These are phyloP conservation scores for Antrozous pallidus DNA, from an alignment of 2,797 vertebrate genomes.

Conservation along the genomic window DNA sequence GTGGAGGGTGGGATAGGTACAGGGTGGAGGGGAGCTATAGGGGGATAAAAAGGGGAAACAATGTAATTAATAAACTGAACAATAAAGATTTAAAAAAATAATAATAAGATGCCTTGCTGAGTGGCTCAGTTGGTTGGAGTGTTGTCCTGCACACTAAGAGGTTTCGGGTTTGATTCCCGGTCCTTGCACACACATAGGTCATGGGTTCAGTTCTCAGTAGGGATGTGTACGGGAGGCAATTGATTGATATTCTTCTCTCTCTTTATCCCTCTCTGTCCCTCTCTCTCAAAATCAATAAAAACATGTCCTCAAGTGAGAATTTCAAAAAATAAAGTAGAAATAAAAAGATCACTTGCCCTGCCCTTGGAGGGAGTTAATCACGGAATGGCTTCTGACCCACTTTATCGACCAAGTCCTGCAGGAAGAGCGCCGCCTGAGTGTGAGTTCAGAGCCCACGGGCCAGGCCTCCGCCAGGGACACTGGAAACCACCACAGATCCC, in stretches of 20 bases:
- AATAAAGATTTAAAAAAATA: too few species aligned
- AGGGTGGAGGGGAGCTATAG: too few species aligned
- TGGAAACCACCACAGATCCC: not conserved
- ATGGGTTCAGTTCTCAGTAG: not conserved
- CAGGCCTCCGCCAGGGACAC: fast-evolving
- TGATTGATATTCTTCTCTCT: not conserved
- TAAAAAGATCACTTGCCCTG: not conserved
- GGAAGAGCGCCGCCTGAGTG: not conserved
- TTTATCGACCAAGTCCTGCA: not conserved
- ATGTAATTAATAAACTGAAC: too few species aligned
- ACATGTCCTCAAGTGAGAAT: not conserved
- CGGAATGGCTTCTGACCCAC: not conserved
- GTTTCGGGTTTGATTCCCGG: not conserved
- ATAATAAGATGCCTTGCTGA: not conserved
- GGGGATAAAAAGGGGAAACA: too few species aligned
- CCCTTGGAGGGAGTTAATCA: not conserved
- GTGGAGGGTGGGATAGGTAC: too few species aligned
- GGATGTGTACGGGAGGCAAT: not conserved
- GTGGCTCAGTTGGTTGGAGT: not conserved
- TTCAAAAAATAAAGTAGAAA: not conserved
- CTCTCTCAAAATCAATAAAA: not conserved
- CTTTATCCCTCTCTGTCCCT: not conserved
- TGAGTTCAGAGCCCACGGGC: not conserved
- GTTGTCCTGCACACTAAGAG: not conserved
- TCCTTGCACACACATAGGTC: not conserved